phyloP scores from a whole-genome alignment of 1,140 invertebrate genomes.

The Drosophila lini region DNA sequence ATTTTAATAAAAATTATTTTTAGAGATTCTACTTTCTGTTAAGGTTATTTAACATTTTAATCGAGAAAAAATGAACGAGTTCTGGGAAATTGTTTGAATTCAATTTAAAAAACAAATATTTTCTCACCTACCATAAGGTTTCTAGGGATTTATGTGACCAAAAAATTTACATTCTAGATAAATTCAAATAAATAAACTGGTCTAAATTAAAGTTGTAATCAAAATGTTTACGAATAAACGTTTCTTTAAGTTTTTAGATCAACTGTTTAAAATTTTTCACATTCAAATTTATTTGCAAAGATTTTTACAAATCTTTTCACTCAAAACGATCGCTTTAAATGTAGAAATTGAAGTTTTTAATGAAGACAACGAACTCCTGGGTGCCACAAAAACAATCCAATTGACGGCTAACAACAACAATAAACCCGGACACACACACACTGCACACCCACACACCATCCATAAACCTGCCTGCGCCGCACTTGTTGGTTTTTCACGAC shows the following conservation, averaged over 20 bases:
- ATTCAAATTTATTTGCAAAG: neutral
- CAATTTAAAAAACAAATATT: too few species aligned
- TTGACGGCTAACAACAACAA: constrained; percentile 35
- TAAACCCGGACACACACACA: constrained; percentile 3
- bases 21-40: too few species aligned
- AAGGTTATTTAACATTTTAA: too few species aligned
- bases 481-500: constrained; percentile 42
- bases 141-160: neutral
- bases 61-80: too few species aligned
- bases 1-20: neutral
- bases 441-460: neutral
- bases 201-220: neutral
- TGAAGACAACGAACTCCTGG: constrained; percentile 39
- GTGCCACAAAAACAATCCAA: constrained; percentile 42
- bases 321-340: neutral
- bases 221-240: neutral
- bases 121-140: neutral
- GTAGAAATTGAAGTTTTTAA: constrained; percentile 1
- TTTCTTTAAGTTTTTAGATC: too few species aligned
- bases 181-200: neutral
- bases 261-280: neutral
- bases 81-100: too few species aligned
- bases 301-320: neutral
- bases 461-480: constrained; percentile 6
- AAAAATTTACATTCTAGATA: rapidly evolving